Percentiles rank a stretch among this genome's conserved stretches.
phyloP scores from a whole-genome alignment of 2,797 vertebrate species.

The Falco columbarius region DNA sequence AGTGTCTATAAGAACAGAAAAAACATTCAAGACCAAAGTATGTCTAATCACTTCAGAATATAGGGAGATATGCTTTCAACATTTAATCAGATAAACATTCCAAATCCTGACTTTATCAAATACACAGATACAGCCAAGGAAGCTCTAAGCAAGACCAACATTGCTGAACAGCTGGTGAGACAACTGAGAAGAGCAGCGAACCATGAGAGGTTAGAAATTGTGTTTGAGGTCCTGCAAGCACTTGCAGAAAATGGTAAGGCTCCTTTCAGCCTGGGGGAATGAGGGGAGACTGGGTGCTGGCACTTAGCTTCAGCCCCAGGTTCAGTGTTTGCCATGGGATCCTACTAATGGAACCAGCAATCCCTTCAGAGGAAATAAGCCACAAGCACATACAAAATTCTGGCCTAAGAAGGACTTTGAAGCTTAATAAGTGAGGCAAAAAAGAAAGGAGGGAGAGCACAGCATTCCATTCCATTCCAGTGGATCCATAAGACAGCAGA shows the following conservation, averaged over 20 bases:
- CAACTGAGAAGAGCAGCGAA: constrained; percentile 86
- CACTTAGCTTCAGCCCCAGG: background rate
- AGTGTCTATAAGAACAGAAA: background rate
- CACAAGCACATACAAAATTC: background rate
- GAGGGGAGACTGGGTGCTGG: background rate
- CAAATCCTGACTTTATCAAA: background rate
- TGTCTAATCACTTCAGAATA: background rate
- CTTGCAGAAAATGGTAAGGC: constrained; percentile 88
- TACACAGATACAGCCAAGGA: constrained; percentile 84
- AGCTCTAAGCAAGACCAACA: constrained; percentile 80
- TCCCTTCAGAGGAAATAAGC: background rate
- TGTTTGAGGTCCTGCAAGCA: constrained; percentile 87
- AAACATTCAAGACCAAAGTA: background rate
- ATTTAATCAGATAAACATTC: background rate
- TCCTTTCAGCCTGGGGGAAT: background rate
- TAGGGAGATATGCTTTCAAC: background rate
- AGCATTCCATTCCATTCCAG: background rate
- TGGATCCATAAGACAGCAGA: background rate
- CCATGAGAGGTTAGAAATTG: constrained; percentile 86
- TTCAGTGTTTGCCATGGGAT: background rate
- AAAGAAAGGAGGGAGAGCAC: background rate
- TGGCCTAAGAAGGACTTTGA: background rate
- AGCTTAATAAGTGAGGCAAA: background rate
- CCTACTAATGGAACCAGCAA: background rate
- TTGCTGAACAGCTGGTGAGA: constrained; percentile 82